Evolutionary conservation across 2,888 invertebrate species (phyloP), one percentile per base, ranked within the genome.

Genomic region (Lepidocyrtoides sp.): DNA sequence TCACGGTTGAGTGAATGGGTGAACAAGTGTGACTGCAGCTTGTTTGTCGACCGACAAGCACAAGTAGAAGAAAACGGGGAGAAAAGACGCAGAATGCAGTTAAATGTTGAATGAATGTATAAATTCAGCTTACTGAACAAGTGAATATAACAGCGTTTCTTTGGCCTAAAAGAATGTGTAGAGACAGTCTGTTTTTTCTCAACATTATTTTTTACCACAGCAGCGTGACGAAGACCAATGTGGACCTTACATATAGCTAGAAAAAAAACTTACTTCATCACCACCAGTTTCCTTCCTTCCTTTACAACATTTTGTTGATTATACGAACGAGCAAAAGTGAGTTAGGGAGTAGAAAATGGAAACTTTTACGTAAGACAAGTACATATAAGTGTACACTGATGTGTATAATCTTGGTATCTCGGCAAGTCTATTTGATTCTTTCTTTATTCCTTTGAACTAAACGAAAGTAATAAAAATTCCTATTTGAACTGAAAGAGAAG

Each of bases 21-120:
- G 77, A 79, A 87, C 60, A 87, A 87, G 87, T 87, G 51, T 79
- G 87, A 77, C 87, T 85, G 54, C 54, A 60, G 48, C 72, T 72
- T 69, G 51, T 85, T 85, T 69, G 79, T 54, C 29, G 17, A 79
- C 54, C 79, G 69, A 69, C 63, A 32, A 66, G 29, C n/a, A n/a
- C n/a, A n/a, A n/a, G n/a, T n/a, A n/a, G 1, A 29, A 14, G 29
- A n/a, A 32, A 66, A 32, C 2, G 32, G 32, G n/a, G 12, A 66
- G 66, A 29, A 2, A 66, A n/a, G 32, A 72, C n/a, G n/a, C n/a
- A 72, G 84, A 72, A 72, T 75, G 60, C 69, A 69, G n/a, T 17
- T 84, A 69, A 84, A 69, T 72, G 69, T 51, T n/a, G n/a, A n/a
- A n/a, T 69, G 60, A 69, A 54, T 72, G 84, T 85, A 51, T 29